Evolutionary conservation across 2,113 vertebrate genomes (phyloP).

Genomic region (Meriones unguiculatus): DNA sequence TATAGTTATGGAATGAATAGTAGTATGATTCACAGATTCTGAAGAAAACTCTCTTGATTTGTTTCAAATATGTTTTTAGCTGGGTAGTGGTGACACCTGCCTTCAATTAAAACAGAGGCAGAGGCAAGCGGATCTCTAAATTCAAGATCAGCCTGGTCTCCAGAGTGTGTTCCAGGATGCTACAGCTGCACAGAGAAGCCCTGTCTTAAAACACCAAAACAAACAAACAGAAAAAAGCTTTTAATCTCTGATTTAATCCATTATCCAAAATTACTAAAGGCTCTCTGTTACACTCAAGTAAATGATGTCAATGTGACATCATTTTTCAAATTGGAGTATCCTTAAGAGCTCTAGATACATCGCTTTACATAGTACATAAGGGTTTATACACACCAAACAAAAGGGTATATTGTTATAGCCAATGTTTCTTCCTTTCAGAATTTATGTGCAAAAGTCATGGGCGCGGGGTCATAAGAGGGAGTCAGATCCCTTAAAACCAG

Average conservation of each 20-base stretch:
- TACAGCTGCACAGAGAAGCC: neutral
- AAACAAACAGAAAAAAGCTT: neutral
- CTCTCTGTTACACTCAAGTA: conserved; percentile 39
- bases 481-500: neutral
- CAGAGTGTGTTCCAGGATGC: neutral
- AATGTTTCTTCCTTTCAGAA: neutral
- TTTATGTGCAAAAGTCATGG: neutral
- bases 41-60: neutral
- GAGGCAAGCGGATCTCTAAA: neutral
- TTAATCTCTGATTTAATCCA: conserved; percentile 33
- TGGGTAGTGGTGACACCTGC: neutral
- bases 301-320: neutral
- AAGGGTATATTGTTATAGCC: neutral
- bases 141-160: neutral
- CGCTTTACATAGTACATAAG: neutral
- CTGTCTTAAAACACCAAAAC: neutral
- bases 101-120: neutral
- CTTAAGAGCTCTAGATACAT: neutral
- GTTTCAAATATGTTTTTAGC: neutral
- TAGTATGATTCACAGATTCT: conserved; percentile 20
- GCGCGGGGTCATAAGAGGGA: neutral
- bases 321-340: conserved; percentile 38
- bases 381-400: conserved; percentile 37
- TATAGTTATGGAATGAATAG: conserved; percentile 34
- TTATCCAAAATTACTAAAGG: conserved; percentile 22